Evolutionary conservation across 1,140 invertebrate genomes (phyloP), one percentile per base, ranked within the genome.

Genomic region (Meteorus sp.): DNA sequence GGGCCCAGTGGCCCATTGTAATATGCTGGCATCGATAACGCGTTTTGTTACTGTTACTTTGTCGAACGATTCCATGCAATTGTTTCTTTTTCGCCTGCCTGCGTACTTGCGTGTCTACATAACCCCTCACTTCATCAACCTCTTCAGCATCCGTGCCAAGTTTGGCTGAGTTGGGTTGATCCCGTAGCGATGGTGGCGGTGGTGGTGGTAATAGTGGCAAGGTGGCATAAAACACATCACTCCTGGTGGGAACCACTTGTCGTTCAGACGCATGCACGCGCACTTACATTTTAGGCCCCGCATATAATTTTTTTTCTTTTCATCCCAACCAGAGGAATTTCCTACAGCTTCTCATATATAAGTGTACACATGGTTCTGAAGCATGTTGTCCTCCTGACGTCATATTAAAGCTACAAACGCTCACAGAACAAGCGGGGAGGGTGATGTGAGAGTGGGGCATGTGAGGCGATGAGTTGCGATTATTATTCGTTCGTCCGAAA

Each of bases 1-100:
- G 68, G 70, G 76, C 74, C 78, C 78, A 67, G 70, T 70, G 65
- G 58, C 61, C 55, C 58, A 57, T 61, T 62, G 63, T 67, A 65
- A 67, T 22, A 39, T 15, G 17, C 29, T 17, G n/a, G 50, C 66
- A 71, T 68, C 73, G 67, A 75, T 73, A 71, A 64, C 65, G 61
- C 52, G 72, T 77, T 76, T 76, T 77, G 74, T 76, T 78, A 78
- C 74, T 74, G 76, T 78, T 77, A 62, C 68, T n/a, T n/a, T n/a
- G 62, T 68, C 67, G 63, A 45, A 19, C 54, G n/a, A 61, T 61
- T 63, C 67, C 59, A 57, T 57, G 57, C 13, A 45, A 51, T 39
- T 59, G 50, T 56, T 55, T 58, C 43, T 45, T 45, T 43, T 57
- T 37, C 45, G 27, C 22, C 35, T 44, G n/a, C 58, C 39, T 33